Base-by-base conservation (phyloP, 1,140 invertebrate species). In the Sinella curviseta region DNA sequence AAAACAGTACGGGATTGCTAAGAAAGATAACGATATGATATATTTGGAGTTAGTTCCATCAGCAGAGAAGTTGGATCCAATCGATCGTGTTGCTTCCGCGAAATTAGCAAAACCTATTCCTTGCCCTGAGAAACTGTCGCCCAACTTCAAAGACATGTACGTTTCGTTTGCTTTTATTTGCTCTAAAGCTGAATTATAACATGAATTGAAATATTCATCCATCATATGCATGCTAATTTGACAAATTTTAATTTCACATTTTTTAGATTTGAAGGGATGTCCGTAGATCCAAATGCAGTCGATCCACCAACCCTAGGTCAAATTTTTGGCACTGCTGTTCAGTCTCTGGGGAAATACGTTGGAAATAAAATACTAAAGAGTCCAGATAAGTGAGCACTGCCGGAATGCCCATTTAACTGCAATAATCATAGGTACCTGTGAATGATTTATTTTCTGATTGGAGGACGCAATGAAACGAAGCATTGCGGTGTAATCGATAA, bases 1-100 rank as follows among this genome's bases (percentile, higher is more conserved):
- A 84, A 89, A 92, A 79, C 91, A 92, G 84, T 88, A 95, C 60
- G 90, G 90, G 1, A 92, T 94, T 84, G 95, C 94, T 0, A 92
- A 92, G 82, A 98, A 97, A 88, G 97, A 99, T 86, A 99, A 99
- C 87, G 95, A 99, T 88, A 99, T 99, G 86, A 99, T 99, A 85
- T 98, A 98, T 87, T 96, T 98, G 86, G 96, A 97, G 87, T 91
- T 94, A 84, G 92, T 99, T 85, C 96, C 97, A 1, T 95, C 98
- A 85, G 85, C 92, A 0, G 93, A 93, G 85, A 89, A 88, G 70
- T 87, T 99, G 39, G 88, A 92, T 73, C 89, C 94, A 0, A 91
- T 99, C 74, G 91, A 92, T 16, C 95, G 95, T 88, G 90, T 89
- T 33, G 84, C 87, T 1, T 78, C 82, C 20, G 93, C 92, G 26